phyloP scores from a whole-genome alignment of 2,797 vertebrate genomes.

The Coregonus ussuriensis region DNA sequence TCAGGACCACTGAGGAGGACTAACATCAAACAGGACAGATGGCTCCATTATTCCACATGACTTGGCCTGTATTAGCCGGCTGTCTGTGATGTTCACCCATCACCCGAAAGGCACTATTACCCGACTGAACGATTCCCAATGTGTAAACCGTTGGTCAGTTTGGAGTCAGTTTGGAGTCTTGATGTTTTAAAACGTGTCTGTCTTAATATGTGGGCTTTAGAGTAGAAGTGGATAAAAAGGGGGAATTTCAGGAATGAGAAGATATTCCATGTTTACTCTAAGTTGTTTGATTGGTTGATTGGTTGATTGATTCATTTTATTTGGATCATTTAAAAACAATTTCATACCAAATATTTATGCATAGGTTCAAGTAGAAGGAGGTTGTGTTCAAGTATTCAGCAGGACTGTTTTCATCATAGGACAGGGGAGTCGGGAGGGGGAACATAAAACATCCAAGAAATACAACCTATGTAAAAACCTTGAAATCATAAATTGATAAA shows the following conservation, averaged over 20 bases:
- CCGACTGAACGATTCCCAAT: constrained; percentile 30
- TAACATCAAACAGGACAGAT: constrained; percentile 25
- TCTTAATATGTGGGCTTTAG: not conserved
- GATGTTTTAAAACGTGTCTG: constrained; percentile 50
- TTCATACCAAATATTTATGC: too few species aligned
- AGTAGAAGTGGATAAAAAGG: not conserved
- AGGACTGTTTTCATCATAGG: constrained; percentile 12
- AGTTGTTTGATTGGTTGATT: not conserved
- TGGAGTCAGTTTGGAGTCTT: constrained; percentile 36
- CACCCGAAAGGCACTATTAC: constrained; percentile 53
- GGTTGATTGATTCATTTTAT: too few species aligned
- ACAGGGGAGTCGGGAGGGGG: constrained; percentile 21
- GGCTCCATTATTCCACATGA: constrained; percentile 24
- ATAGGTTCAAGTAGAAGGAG: too few species aligned
- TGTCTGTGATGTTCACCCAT: constrained; percentile 29
- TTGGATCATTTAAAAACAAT: too few species aligned
- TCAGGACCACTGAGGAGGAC: constrained; percentile 25
- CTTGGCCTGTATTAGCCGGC: not conserved
- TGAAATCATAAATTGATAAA: constrained; percentile 36
- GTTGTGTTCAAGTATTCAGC: not conserved
- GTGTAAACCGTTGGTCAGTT: constrained; percentile 25
- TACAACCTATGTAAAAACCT: constrained; percentile 28
- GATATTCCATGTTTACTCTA: not conserved
- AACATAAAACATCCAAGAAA: constrained; percentile 22
- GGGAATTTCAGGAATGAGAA: not conserved